These are phyloP conservation scores for Enteromius paludinosus DNA, from an alignment of 2,797 vertebrate genomes.

Conservation along the genomic window DNA sequence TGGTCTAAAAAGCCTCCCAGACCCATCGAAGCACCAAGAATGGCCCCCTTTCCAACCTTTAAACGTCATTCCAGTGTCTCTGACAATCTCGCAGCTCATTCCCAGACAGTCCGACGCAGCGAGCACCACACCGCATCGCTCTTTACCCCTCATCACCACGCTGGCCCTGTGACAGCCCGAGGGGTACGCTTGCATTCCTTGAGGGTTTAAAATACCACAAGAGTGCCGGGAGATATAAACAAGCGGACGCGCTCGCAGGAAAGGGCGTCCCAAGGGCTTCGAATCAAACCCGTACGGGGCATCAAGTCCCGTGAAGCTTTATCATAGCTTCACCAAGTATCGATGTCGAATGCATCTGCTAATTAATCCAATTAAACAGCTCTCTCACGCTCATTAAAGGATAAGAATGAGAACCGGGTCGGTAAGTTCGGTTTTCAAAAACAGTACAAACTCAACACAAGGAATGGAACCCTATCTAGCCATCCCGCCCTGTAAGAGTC, in stretches of 20 bases:
- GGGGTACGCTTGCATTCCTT: conserved; percentile 59
- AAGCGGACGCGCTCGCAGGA: conserved; percentile 22
- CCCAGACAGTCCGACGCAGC: conserved; percentile 60
- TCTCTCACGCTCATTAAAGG: conserved; percentile 70
- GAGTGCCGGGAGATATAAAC: conserved; percentile 40
- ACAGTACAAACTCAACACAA: neutral
- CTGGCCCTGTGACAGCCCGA: conserved; percentile 46
- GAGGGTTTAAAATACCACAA: conserved; percentile 63
- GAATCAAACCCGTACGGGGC: neutral
- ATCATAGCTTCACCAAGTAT: conserved; percentile 70
- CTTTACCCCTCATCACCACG: conserved; percentile 40
- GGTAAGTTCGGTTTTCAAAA: neutral
- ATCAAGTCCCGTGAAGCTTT: conserved; percentile 51
- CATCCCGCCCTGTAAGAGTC: neutral
- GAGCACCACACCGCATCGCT: conserved; percentile 29
- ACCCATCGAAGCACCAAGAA: conserved; percentile 12
- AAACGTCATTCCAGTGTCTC: conserved; percentile 28
- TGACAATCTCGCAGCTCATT: conserved; percentile 53
- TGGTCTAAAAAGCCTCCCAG: conserved; percentile 36
- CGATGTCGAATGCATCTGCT: conserved; percentile 71
- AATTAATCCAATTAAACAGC: conserved; percentile 79
- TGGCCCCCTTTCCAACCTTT: conserved; percentile 37
- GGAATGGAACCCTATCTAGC: neutral
- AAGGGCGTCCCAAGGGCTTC: conserved; percentile 47
- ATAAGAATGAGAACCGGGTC: conserved; percentile 56